These are phyloP conservation scores for Muscicapa comitata DNA, from an alignment of 2,797 vertebrate species.

Conservation along the genomic window DNA sequence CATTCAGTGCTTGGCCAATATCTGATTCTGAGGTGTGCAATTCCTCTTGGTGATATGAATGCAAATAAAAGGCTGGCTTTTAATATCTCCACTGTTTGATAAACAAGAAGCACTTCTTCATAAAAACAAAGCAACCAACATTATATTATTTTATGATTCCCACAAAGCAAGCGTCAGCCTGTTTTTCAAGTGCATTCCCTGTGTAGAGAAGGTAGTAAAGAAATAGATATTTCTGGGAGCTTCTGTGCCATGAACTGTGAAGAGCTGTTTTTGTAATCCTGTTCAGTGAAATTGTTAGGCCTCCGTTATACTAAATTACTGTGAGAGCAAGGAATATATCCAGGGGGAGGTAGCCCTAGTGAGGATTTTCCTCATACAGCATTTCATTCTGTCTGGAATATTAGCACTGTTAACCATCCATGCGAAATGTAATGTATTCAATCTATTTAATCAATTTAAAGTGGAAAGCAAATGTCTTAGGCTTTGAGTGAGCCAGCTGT, in stretches of 20 bases:
- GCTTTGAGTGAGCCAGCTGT: not conserved
- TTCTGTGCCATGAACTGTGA: not conserved
- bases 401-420: slow-evolving; percentile 31
- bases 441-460: slow-evolving; percentile 14
- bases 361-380: not conserved
- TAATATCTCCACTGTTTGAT: not conserved
- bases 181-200: not conserved
- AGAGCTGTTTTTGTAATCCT: not conserved
- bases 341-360: not conserved
- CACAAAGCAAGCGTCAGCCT: not conserved
- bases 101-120: not conserved
- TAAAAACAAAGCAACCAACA: not conserved
- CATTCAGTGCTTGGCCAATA: not conserved
- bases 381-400: slow-evolving; percentile 7
- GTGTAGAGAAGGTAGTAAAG: not conserved
- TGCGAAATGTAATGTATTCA: not conserved
- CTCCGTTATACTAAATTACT: not conserved
- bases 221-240: slow-evolving; percentile 4
- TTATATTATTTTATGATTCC: not conserved
- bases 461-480: not conserved
- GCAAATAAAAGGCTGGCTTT: slow-evolving; percentile 5
- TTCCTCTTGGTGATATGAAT: not conserved
- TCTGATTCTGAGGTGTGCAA: not conserved
- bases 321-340: not conserved
- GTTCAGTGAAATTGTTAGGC: not conserved